Evolutionary conservation across 2,113 vertebrate species (phyloP).

Genomic region (Elaphurus davidianus): DNA sequence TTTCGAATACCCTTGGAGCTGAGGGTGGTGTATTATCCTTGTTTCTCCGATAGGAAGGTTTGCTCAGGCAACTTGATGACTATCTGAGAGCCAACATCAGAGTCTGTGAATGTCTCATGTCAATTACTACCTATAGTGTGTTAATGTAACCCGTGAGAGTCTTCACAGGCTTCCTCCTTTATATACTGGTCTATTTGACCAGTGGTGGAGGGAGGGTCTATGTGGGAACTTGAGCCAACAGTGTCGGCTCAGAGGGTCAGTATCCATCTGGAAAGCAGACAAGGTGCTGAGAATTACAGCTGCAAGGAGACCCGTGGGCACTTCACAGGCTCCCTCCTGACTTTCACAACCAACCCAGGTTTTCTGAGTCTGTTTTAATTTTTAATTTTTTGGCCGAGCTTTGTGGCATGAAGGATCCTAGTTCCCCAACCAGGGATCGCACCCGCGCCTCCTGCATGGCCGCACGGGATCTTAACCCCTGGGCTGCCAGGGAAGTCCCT

Average conservation of each 20-base stretch:
- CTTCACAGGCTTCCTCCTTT: neutral
- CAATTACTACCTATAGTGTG: accelerated
- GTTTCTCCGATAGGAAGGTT: neutral
- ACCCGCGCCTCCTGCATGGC: neutral
- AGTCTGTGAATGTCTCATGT: neutral
- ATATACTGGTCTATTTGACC: neutral
- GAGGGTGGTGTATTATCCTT: neutral
- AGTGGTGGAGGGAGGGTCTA: neutral
- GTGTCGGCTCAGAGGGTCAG: neutral
- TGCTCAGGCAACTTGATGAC: neutral
- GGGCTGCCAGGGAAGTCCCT: neutral
- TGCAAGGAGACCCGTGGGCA: accelerated
- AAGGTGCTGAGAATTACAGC: accelerated
- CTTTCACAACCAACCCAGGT: accelerated
- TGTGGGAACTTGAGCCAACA: neutral
- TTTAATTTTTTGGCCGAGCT: neutral
- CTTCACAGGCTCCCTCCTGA: neutral
- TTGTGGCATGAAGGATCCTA: neutral
- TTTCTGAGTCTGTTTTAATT: neutral
- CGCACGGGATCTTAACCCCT: neutral
- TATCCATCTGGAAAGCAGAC: neutral
- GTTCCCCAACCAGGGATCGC: neutral
- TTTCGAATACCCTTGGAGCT: neutral
- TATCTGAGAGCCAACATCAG: neutral
- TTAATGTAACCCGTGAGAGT: neutral